A percentile compares a stretch with the other conserved stretches of the same genome.
phyloP scores from a whole-genome alignment of 1,140 invertebrate genomes.

The Cotesia vestalis region DNA sequence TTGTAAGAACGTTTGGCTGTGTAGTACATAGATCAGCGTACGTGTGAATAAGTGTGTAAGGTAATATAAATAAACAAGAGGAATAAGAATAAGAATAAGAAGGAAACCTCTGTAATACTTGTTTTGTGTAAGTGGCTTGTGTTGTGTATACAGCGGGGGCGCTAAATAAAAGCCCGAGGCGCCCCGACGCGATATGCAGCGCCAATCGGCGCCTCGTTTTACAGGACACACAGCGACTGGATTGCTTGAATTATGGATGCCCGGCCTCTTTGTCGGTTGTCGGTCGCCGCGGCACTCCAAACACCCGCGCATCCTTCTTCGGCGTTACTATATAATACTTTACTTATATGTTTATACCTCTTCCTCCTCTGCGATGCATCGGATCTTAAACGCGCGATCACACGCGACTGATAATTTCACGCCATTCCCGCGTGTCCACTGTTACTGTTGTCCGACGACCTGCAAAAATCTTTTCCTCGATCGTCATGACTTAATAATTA shows the following conservation, averaged over 20 bases:
- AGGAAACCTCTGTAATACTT: background rate
- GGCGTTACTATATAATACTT: too few species aligned
- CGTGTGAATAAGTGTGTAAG: too few species aligned
- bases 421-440: conserved; percentile 14
- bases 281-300: conserved; percentile 36
- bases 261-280: conserved; percentile 51
- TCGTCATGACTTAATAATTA: too few species aligned
- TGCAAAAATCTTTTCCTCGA: too few species aligned
- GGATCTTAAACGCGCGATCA: conserved; percentile 40
- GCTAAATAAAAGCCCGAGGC: conserved; percentile 13
- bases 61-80: too few species aligned
- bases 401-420: conserved; percentile 53
- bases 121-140: background rate
- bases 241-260: conserved; percentile 58
- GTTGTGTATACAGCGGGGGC: conserved; percentile 1
- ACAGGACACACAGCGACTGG: conserved; percentile 45
- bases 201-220: conserved; percentile 38
- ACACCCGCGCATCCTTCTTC: conserved; percentile 27
- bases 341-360: conserved; percentile 1
- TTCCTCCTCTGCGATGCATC: conserved; percentile 21
- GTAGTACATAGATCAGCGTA: too few species aligned
- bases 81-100: too few species aligned
- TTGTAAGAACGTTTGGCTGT: too few species aligned
- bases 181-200: background rate
- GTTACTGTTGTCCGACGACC: too few species aligned